Base-by-base conservation (phyloP, 2,888 invertebrate species). In the Drosophila testacea region DNA sequence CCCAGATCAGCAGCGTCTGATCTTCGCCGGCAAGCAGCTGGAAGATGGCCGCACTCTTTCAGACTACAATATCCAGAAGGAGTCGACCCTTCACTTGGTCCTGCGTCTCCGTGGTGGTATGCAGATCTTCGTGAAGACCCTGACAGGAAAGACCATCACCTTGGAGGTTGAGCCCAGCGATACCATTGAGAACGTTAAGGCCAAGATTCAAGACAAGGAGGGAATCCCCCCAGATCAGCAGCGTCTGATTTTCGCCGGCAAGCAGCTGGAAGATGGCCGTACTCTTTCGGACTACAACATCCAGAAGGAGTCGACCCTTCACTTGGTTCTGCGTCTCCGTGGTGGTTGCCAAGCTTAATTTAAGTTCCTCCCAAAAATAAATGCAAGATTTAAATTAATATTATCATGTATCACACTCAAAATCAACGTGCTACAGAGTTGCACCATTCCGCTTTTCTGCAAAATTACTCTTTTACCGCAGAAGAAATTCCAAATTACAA, bases 311-410 rank as follows among this genome's bases (percentile, higher is more conserved):
- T 69, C 69, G 1, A 62, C 62, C 10, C 55, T 62, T 6, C 61
- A 61, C 28, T 61, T 61, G 46, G 61, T 61, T 5, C 56, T 63
- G 4, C 63, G 63, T 84, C 94, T 98, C 64, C 52, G 52, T 30
- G 52, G 52, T 0, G 94, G 97, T 38, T 96, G 73, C 83, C 72
- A 65, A 79, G 83, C 54, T 83, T 90, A 73, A 79, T 79, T 30
- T 52, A 48, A 59, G 34, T 46, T 54, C 13, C 39, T 42, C 47
- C 9, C 10, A 22, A 47, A 39, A 71, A 55, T 57, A 66, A 52
- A 42, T 36, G 13, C 62, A 62, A 48, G 47, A 59, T 13, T 39
- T 9, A 7, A 42, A 42, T 44, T 22, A 30, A 63, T 38, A 47
- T 62, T 55, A 32, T 36, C 16, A 59, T 42, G 42, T 39, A 62